These are phyloP conservation scores for Hydrochoerus hydrochaeris DNA, from an alignment of 2,113 vertebrate genomes.

Conservation along the genomic window DNA sequence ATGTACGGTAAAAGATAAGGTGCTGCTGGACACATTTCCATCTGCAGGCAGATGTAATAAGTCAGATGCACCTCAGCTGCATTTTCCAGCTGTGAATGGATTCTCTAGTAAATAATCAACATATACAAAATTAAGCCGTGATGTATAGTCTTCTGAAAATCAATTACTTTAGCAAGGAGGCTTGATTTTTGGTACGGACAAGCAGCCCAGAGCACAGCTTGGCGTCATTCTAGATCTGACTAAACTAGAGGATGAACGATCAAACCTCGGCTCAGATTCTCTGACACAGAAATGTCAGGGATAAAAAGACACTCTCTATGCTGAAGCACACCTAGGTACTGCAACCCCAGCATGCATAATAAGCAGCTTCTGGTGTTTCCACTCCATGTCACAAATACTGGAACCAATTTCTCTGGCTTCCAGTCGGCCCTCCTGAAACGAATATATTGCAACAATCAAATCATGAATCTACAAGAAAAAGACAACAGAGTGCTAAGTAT, in stretches of 20 bases:
- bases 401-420: not conserved
- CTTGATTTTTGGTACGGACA: slow-evolving; percentile 41
- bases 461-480: not conserved
- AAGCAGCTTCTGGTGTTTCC: not conserved
- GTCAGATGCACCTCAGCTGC: slow-evolving; percentile 18
- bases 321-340: not conserved
- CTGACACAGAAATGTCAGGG: not conserved
- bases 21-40: not conserved
- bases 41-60: slow-evolving; percentile 65
- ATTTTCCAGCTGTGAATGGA: slow-evolving; percentile 29
- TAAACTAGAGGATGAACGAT: slow-evolving; percentile 6
- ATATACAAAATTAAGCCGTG: slow-evolving; percentile 39
- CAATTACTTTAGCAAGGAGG: slow-evolving; percentile 52
- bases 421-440: slow-evolving; percentile 38
- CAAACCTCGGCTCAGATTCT: not conserved
- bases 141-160: slow-evolving; percentile 71
- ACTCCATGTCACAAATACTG: not conserved
- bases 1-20: not conserved
- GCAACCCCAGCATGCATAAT: not conserved
- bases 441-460: slow-evolving; percentile 40
- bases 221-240: slow-evolving; percentile 1
- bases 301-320: not conserved
- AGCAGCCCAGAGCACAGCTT: not conserved
- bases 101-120: slow-evolving; percentile 56
- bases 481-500: slow-evolving; percentile 29